Percentiles rank a stretch among this genome's conserved stretches.
Conservation (phyloP, 2,113 vertebrate species). For the zebrafish (Danio rerio) region DNA sequence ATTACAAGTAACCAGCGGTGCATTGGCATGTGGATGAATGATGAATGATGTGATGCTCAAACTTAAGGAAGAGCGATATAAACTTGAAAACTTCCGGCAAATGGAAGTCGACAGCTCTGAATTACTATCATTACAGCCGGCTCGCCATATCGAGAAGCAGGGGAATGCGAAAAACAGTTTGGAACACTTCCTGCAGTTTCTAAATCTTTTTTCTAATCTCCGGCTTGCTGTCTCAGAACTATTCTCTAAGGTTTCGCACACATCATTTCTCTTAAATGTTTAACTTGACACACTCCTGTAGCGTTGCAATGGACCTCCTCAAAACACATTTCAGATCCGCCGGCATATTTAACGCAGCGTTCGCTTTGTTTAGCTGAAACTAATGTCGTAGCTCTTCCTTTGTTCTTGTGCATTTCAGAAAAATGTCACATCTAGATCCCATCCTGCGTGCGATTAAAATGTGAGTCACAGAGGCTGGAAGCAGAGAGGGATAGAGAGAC, state of each 20-base stretch:
- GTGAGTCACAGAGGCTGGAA: neutral
- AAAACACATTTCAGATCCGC: neutral
- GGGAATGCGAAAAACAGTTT: neutral
- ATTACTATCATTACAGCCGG: neutral
- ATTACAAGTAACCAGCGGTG: neutral
- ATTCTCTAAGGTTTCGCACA: neutral
- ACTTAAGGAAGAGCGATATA: neutral
- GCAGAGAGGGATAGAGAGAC: neutral
- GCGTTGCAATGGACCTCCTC: neutral
- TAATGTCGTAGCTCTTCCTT: slow-evolving; percentile 17
- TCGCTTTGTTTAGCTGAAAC: slow-evolving; percentile 18
- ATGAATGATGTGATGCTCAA: neutral
- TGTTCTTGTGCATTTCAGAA: slow-evolving; percentile 18
- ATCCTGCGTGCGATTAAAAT: slow-evolving; percentile 1
- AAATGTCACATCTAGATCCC: slow-evolving; percentile 19
- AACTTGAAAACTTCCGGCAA: neutral
- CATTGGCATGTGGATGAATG: neutral
- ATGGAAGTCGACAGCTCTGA: neutral
- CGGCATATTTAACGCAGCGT: slow-evolving; percentile 2
- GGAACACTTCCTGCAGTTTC: neutral
- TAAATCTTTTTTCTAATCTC: neutral
- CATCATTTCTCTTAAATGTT: slow-evolving; percentile 18
- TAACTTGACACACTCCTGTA: slow-evolving; percentile 5
- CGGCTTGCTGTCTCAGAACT: neutral
- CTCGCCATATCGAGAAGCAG: neutral